These are phyloP conservation scores for Atethmia centrago DNA, from an alignment of 2,888 invertebrate species.

Conservation along the genomic window DNA sequence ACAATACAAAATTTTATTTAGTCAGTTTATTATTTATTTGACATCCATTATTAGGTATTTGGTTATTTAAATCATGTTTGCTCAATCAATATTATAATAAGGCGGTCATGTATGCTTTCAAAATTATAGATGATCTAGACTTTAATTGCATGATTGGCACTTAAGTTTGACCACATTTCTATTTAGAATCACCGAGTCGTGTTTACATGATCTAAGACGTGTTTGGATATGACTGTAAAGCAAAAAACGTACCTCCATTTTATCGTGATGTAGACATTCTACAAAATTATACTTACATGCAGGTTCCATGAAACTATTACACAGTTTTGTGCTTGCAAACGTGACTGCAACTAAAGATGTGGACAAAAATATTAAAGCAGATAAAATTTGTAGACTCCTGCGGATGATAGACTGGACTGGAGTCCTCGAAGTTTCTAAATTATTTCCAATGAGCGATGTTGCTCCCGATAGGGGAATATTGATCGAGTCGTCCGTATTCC, in stretches of 20 bases:
- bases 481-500: conserved; percentile 16
- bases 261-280: conserved; percentile 23
- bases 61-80: conserved; percentile 15
- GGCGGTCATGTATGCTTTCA: background rate
- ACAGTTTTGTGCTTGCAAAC: conserved; percentile 22
- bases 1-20: conserved; percentile 4
- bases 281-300: conserved; percentile 13
- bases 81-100: conserved; percentile 8
- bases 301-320: background rate
- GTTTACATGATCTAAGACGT: conserved; percentile 35
- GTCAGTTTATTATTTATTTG: conserved; percentile 1
- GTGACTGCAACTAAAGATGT: conserved; percentile 38
- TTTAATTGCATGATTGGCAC: conserved; percentile 26
- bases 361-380: conserved; percentile 23
- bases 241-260: conserved; percentile 29
- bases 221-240: conserved; percentile 34
- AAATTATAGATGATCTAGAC: conserved; percentile 34
- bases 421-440: background rate
- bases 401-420: conserved; percentile 19
- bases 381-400: conserved; percentile 41
- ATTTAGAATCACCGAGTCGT: conserved; percentile 46
- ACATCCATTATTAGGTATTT: background rate
- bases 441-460: background rate
- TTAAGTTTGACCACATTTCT: conserved; percentile 36
- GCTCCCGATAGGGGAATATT: conserved; percentile 17